Percentiles rank a stretch among this genome's conserved stretches.
Conservation (phyloP, 53 echinoderm and acorn worm species). For the Holothuria scabra region DNA sequence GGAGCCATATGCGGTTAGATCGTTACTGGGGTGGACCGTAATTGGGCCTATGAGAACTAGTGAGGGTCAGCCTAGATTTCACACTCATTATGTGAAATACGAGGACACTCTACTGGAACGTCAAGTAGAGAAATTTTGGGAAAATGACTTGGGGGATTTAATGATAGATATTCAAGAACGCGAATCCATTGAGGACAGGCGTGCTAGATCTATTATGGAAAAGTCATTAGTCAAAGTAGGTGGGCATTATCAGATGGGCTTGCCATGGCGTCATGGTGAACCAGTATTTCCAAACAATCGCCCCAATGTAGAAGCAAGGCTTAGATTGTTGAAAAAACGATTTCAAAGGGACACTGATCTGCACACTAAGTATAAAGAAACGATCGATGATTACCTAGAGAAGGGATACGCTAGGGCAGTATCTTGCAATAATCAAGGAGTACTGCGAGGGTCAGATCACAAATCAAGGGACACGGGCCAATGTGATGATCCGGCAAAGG, state of each 20-base stretch:
- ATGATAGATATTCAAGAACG: conserved; percentile 21
- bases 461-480: too few relatives aligned
- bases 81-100: not conserved
- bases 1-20: conserved; percentile 38
- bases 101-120: conserved; percentile 1
- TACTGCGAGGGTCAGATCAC: too few relatives aligned
- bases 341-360: not conserved
- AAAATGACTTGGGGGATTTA: conserved; percentile 17
- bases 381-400: conserved; percentile 12
- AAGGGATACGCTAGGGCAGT: conserved; percentile 49
- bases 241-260: conserved; percentile 52
- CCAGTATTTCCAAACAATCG: conserved; percentile 38
- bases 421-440: too few relatives aligned
- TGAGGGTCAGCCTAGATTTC: not conserved
- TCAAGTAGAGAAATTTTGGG: conserved; percentile 43
- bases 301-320: conserved; percentile 21
- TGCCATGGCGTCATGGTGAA: conserved; percentile 31
- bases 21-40: conserved; percentile 45
- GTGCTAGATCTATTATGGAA: conserved; percentile 1
- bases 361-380: not conserved
- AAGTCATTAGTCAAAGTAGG: not conserved
- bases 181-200: conserved; percentile 32
- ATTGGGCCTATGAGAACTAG: not conserved
- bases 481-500: too few relatives aligned
- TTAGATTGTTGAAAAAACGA: conserved; percentile 12